Conservation (phyloP, 2,797 vertebrate species). For the Pangasius djambal region DNA sequence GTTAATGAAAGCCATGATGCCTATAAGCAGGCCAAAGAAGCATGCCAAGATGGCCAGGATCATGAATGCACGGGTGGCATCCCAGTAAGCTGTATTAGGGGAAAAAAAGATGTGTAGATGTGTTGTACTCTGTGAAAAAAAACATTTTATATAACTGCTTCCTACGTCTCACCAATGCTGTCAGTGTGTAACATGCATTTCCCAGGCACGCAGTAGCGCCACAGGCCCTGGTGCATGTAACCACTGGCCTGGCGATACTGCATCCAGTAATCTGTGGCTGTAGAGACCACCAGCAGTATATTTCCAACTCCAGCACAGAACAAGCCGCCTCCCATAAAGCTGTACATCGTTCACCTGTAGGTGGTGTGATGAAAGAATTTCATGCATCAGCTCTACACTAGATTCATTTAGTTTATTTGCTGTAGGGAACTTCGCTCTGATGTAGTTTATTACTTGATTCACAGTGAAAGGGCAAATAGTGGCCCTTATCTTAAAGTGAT, state of each 20-base stretch:
- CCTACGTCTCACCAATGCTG: slow-evolving; percentile 53
- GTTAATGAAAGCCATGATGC: slow-evolving; percentile 83
- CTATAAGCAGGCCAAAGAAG: slow-evolving; percentile 80
- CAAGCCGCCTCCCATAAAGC: slow-evolving; percentile 85
- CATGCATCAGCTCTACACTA: not conserved
- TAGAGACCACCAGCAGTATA: slow-evolving; percentile 84
- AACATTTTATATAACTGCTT: not conserved
- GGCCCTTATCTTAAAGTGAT: not conserved
- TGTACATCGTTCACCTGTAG: slow-evolving; percentile 77
- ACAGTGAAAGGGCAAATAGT: not conserved
- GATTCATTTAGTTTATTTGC: not conserved
- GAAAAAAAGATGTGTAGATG: not conserved
- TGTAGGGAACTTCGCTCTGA: not conserved
- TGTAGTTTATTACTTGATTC: no score
- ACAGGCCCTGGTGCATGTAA: slow-evolving; percentile 84
- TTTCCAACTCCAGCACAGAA: slow-evolving; percentile 83
- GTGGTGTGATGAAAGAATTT: slow-evolving; percentile 41
- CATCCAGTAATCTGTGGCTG: slow-evolving; percentile 86
- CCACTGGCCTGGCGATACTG: slow-evolving; percentile 82
- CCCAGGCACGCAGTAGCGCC: slow-evolving; percentile 81
- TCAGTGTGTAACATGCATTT: slow-evolving; percentile 83
- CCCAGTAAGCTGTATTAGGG: slow-evolving; percentile 76
- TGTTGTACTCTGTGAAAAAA: not conserved
- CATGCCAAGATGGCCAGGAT: slow-evolving; percentile 81
- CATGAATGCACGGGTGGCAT: slow-evolving; percentile 83